A percentile compares a stretch with the other conserved stretches of the same genome.
These are phyloP conservation scores for Kryptolebias ocellatus DNA, from an alignment of 2,797 vertebrate genomes.

Conservation along the genomic window DNA sequence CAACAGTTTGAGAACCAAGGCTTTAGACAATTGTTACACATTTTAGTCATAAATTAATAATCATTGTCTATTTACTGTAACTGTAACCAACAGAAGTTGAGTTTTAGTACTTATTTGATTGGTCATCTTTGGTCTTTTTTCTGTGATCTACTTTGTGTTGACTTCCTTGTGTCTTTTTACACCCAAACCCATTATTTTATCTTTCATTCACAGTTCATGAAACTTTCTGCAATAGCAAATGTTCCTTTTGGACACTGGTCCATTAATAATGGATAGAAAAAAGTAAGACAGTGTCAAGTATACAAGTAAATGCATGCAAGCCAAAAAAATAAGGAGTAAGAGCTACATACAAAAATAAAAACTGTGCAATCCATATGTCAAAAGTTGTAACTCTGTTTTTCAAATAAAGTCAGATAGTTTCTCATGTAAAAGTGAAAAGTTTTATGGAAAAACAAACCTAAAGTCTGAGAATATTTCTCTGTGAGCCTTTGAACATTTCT, in stretches of 20 bases:
- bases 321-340: neutral
- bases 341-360: slow-evolving; percentile 7
- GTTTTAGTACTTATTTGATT: neutral
- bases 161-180: neutral
- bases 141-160: neutral
- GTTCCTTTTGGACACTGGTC: neutral
- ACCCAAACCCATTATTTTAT: neutral
- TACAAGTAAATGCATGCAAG: slow-evolving; percentile 16
- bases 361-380: slow-evolving; percentile 49
- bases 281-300: slow-evolving; percentile 25
- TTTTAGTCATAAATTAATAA: neutral
- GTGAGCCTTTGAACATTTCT: slow-evolving; percentile 34
- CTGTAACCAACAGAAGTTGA: slow-evolving; percentile 8
- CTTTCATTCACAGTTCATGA: neutral
- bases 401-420: slow-evolving; percentile 36
- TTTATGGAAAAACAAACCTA: slow-evolving; percentile 18
- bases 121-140: slow-evolving; percentile 6
- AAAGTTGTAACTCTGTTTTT: slow-evolving; percentile 6
- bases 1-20: too few relatives aligned
- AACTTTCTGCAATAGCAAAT: slow-evolving; percentile 1
- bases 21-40: neutral
- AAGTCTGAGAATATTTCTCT: slow-evolving; percentile 36
- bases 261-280: slow-evolving; percentile 1
- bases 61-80: neutral
- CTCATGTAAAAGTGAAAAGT: slow-evolving; percentile 28